A percentile compares a stretch with the other conserved stretches of the same genome.
These are phyloP conservation scores for Calcarius lapponicus DNA, from an alignment of 2,797 vertebrate genomes.

Conservation along the genomic window DNA sequence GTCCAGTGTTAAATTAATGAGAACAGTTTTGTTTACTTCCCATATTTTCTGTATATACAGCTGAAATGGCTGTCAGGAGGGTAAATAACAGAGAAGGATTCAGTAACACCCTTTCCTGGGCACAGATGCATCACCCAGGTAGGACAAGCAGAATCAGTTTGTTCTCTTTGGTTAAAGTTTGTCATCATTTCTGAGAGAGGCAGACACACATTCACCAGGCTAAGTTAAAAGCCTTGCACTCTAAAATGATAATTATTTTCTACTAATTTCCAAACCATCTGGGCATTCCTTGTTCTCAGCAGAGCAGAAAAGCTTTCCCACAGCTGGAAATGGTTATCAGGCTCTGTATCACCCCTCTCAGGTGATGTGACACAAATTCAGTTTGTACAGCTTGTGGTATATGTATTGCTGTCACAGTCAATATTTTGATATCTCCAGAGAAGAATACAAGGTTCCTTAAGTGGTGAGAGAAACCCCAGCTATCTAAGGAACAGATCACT, in stretches of 20 bases:
- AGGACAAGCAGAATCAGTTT: background rate
- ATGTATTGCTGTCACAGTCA: background rate
- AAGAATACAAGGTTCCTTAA: background rate
- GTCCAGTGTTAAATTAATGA: background rate
- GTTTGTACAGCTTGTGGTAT: background rate
- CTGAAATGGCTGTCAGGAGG: background rate
- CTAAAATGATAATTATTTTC: background rate
- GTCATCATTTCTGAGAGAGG: background rate
- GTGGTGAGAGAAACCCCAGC: background rate
- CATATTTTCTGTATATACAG: background rate
- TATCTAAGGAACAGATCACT: background rate
- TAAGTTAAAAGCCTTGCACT: background rate
- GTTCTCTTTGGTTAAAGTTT: background rate
- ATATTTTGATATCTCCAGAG: background rate
- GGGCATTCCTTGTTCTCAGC: background rate
- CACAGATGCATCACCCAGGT: background rate
- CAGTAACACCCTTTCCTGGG: background rate
- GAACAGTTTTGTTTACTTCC: background rate
- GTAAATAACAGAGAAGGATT: background rate
- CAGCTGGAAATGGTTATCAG: background rate
- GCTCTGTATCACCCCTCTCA: background rate
- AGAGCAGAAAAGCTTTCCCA: background rate
- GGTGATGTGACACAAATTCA: background rate
- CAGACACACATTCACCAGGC: background rate
- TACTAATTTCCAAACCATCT: background rate